A percentile compares a stretch with the other conserved stretches of the same genome.
phyloP scores from a whole-genome alignment of 2,888 invertebrate species.

The Eueremaeus valkanovi region DNA sequence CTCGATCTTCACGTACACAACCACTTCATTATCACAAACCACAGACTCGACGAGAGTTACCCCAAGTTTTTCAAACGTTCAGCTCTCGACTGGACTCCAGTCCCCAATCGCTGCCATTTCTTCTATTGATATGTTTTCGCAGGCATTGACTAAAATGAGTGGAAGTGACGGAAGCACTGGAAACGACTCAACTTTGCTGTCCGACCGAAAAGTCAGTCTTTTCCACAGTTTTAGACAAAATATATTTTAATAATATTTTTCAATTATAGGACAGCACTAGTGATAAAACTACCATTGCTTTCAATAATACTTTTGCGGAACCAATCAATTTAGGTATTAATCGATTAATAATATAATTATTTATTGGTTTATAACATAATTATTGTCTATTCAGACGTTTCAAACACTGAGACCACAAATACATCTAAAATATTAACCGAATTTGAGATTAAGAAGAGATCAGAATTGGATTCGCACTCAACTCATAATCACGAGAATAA shows the following conservation, averaged over 20 bases:
- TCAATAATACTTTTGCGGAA: neutral
- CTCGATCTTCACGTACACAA: slow-evolving; percentile 47
- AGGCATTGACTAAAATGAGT: neutral
- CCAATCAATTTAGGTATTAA: no score
- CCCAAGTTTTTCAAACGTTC: slow-evolving; percentile 37
- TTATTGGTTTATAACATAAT: no score
- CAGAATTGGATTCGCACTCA: neutral
- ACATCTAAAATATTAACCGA: neutral
- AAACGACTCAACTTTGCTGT: neutral
- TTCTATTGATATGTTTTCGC: neutral
- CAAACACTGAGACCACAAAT: no score
- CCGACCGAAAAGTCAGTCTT: neutral
- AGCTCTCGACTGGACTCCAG: slow-evolving; percentile 38
- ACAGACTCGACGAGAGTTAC: slow-evolving; percentile 41
- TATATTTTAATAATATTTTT: neutral
- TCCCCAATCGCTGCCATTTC: neutral
- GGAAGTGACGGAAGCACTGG: neutral
- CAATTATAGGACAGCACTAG: neutral
- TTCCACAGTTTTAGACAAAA: no score
- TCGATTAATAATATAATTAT: no score
- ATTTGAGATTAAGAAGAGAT: no score
- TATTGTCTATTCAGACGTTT: no score
- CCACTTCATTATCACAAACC: slow-evolving; percentile 42
- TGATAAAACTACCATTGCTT: neutral
- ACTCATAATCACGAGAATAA: slow-evolving; percentile 6